phyloP scores from a whole-genome alignment of 2,888 invertebrate species.

The Netelia virgata region DNA sequence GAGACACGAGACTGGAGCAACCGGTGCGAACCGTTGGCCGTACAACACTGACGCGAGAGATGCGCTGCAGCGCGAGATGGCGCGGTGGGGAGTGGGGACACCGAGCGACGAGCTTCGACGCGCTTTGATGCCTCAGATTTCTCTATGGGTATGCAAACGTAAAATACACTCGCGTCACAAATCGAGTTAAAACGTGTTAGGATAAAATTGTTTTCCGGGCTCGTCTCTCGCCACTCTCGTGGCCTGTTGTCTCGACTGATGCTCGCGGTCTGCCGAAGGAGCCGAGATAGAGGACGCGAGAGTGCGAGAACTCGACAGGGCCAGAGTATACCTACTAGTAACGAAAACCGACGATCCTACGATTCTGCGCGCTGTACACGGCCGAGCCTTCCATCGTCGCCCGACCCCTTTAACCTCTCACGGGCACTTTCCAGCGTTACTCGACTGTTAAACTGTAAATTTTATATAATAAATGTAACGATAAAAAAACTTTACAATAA shows the following conservation, averaged over 20 bases:
- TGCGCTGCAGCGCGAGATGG: constrained; percentile 16
- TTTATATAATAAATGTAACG: background rate
- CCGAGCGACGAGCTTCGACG: constrained; percentile 39
- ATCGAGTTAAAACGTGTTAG: background rate
- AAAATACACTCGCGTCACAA: background rate
- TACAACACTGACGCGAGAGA: constrained; percentile 72
- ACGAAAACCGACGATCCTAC: constrained; percentile 72
- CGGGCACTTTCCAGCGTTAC: background rate
- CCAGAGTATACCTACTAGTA: constrained; percentile 5
- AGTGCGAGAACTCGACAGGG: background rate
- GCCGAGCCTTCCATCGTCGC: background rate
- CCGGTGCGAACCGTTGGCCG: constrained; percentile 78
- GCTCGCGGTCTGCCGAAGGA: constrained; percentile 62
- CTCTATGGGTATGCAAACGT: background rate
- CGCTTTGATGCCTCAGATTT: constrained; percentile 31
- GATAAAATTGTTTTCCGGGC: background rate
- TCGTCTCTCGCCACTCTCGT: background rate
- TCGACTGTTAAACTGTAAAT: background rate
- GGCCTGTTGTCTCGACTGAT: constrained; percentile 49
- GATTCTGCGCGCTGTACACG: constrained; percentile 76
- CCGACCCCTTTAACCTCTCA: background rate
- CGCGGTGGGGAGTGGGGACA: constrained; percentile 53
- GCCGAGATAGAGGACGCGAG: background rate
- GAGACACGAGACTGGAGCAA: constrained; percentile 66
- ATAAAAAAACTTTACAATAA: background rate